These are phyloP conservation scores for Bos indicus DNA, from an alignment of 2,113 vertebrate genomes.

Conservation along the genomic window DNA sequence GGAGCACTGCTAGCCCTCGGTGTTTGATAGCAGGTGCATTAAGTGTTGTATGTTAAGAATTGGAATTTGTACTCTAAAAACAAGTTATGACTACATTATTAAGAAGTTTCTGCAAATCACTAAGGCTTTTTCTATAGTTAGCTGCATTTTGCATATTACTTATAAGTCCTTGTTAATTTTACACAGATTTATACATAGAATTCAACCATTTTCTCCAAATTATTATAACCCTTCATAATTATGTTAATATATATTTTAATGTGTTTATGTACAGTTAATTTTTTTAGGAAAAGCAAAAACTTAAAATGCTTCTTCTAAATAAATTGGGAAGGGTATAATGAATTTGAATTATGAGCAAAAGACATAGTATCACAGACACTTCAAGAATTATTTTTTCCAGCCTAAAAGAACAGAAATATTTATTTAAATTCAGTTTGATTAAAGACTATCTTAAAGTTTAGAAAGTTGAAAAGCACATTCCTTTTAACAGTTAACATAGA, in stretches of 20 bases:
- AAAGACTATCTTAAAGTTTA: constrained; percentile 1
- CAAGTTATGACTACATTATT: neutral
- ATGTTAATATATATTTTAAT: neutral
- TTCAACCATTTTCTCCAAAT: neutral
- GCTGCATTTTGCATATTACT: neutral
- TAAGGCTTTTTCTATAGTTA: neutral
- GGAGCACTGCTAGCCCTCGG: neutral
- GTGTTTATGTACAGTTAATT: neutral
- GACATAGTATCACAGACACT: neutral
- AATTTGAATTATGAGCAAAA: neutral
- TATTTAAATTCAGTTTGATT: neutral
- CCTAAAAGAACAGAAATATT: neutral
- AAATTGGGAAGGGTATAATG: neutral
- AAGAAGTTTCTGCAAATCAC: neutral
- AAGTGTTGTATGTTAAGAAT: neutral
- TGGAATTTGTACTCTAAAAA: neutral
- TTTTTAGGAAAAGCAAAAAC: neutral
- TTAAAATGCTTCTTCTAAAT: neutral
- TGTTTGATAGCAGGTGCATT: neutral
- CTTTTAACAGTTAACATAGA: constrained; percentile 55
- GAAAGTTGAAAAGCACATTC: neutral
- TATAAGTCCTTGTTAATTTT: neutral
- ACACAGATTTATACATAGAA: neutral
- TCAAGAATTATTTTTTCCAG: neutral
- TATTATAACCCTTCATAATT: neutral